Evolutionary conservation across 2,113 vertebrate species (phyloP).

Genomic region (Poeciliopsis prolifica): DNA sequence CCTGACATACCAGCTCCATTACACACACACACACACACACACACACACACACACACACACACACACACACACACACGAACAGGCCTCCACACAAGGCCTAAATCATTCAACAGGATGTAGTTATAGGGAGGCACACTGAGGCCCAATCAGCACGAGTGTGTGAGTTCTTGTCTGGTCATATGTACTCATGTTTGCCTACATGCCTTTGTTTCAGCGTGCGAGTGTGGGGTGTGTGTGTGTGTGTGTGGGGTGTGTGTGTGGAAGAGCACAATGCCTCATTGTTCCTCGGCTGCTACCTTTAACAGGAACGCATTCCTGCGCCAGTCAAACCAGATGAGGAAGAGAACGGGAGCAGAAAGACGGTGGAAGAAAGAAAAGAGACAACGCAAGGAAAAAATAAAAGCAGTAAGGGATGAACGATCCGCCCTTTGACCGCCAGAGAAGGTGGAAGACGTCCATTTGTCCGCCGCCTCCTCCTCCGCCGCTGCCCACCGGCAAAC

Average conservation of each 20-base stretch:
- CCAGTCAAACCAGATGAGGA: constrained; percentile 80
- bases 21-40: constrained; percentile 35
- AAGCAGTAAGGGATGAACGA: constrained; percentile 39
- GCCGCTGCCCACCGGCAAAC: constrained; percentile 53
- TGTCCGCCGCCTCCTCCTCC: constrained; percentile 56
- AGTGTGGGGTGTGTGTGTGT: constrained; percentile 41
- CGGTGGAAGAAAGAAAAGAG: constrained; percentile 1
- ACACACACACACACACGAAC: constrained; percentile 31
- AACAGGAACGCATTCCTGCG: constrained; percentile 85
- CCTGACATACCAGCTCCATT: constrained; percentile 77
- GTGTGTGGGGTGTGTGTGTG: constrained; percentile 35
- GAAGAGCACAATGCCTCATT: constrained; percentile 78
- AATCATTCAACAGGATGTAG: constrained; percentile 81
- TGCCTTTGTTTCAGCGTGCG: constrained; percentile 51
- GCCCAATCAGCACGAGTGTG: constrained; percentile 68
- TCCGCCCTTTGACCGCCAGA: constrained; percentile 78
- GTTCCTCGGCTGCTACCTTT: constrained; percentile 81
- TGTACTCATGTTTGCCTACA: constrained; percentile 62
- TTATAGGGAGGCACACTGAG: constrained; percentile 67
- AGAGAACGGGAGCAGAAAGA: constrained; percentile 36
- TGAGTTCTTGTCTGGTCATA: constrained; percentile 63
- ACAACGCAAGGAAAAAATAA: constrained; percentile 2
- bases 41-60: constrained; percentile 26
- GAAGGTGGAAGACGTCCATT: constrained; percentile 88
- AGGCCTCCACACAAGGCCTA: constrained; percentile 59